Conservation (phyloP, 2,888 invertebrate species). For the Parthenolecanium corni region DNA sequence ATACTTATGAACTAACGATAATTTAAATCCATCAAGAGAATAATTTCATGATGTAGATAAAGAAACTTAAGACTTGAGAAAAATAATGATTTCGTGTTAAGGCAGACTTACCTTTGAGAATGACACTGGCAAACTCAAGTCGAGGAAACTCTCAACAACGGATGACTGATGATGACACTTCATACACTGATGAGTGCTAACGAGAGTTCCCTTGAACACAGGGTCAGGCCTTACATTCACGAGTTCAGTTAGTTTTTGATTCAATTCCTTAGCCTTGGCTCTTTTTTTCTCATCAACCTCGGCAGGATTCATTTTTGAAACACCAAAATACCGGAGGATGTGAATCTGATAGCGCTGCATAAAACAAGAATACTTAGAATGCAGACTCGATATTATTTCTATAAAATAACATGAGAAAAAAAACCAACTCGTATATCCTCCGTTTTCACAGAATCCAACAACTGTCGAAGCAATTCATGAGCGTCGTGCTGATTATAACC, state of each 20-base stretch:
- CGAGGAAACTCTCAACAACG: conserved; percentile 83
- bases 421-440: conserved; percentile 45
- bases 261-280: conserved; percentile 69
- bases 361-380: conserved; percentile 23
- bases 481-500: conserved; percentile 95
- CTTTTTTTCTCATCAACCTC: conserved; percentile 63
- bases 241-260: conserved; percentile 62
- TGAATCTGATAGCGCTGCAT: conserved; percentile 65
- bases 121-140: conserved; percentile 82
- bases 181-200: conserved; percentile 79
- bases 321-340: conserved; percentile 63
- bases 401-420: background rate
- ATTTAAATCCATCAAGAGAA: no score
- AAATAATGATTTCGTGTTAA: no score
- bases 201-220: conserved; percentile 84
- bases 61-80: no score
- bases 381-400: background rate
- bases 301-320: conserved; percentile 61
- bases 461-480: conserved; percentile 81
- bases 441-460: conserved; percentile 74
- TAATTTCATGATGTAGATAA: no score
- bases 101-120: conserved; percentile 49
- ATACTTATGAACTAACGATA: no score
- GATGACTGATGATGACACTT: conserved; percentile 79
- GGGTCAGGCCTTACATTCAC: conserved; percentile 69